A percentile compares a stretch with the other conserved stretches of the same genome.
phyloP scores from a whole-genome alignment of 2,113 vertebrate species.

The Dermatemys mawii region DNA sequence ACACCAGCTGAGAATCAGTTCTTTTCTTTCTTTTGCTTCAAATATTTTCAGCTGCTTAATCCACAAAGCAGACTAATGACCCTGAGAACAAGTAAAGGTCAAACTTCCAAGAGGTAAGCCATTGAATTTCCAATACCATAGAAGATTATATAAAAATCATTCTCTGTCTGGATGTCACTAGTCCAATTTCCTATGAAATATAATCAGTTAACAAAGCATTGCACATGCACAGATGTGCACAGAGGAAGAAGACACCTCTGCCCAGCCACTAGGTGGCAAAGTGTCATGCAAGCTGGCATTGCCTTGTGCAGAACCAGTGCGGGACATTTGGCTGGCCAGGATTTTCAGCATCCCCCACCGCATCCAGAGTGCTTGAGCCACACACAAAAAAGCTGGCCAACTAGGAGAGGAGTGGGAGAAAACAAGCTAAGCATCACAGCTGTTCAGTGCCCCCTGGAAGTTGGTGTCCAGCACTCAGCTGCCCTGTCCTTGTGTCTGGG shows the following conservation, averaged over 20 bases:
- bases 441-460: neutral
- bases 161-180: neutral
- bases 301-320: neutral
- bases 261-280: neutral
- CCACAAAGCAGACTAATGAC: fast-evolving
- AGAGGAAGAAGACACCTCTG: neutral
- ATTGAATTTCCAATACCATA: neutral
- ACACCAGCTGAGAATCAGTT: neutral
- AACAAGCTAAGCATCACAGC: neutral
- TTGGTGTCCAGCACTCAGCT: neutral
- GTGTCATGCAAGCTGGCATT: neutral
- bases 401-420: too few species aligned
- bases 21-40: fast-evolving
- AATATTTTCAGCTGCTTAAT: neutral
- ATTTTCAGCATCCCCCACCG: neutral
- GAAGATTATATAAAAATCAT: neutral
- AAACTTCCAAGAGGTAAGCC: neutral
- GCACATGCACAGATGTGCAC: neutral
- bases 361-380: neutral
- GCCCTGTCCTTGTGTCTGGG: neutral
- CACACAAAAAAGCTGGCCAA: neutral
- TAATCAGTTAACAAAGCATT: neutral
- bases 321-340: neutral
- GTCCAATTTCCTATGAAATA: neutral
- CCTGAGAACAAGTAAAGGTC: neutral